phyloP scores from a whole-genome alignment of 2,888 invertebrate genomes.

The Melieria omissa region DNA sequence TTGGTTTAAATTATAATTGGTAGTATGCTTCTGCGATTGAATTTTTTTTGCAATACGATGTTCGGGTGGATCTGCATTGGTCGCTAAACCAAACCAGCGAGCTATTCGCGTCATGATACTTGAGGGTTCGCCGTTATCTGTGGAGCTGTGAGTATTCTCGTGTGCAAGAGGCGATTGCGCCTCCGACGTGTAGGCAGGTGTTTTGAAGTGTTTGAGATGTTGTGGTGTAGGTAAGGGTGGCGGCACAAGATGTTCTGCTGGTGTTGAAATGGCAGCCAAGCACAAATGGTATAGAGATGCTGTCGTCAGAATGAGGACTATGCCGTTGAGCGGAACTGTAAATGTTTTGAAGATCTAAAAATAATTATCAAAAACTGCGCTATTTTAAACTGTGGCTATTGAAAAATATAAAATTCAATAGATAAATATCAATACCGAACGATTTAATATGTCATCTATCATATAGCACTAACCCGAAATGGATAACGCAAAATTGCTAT shows the following conservation, averaged over 20 bases:
- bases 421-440: too few species aligned
- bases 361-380: too few species aligned
- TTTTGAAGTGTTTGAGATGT: constrained; percentile 36
- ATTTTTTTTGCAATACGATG: too few species aligned
- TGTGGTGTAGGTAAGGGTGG: constrained; percentile 51
- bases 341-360: background rate
- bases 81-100: constrained; percentile 62
- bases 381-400: too few species aligned
- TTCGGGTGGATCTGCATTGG: too few species aligned
- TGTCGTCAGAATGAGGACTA: background rate
- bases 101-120: constrained; percentile 66
- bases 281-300: background rate
- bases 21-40: background rate
- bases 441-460: too few species aligned
- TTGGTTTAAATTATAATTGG: constrained; percentile 28
- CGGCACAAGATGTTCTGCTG: constrained; percentile 62
- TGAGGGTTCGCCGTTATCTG: constrained; percentile 43
- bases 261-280: constrained; percentile 41
- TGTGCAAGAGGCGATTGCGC: constrained; percentile 31
- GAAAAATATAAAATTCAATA: too few species aligned
- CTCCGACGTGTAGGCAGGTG: constrained; percentile 26
- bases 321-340: background rate
- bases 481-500: too few species aligned
- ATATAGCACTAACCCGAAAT: too few species aligned
- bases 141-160: constrained; percentile 35